These are phyloP conservation scores for Lochmaea capreae DNA, from an alignment of 2,888 invertebrate genomes.

Conservation along the genomic window DNA sequence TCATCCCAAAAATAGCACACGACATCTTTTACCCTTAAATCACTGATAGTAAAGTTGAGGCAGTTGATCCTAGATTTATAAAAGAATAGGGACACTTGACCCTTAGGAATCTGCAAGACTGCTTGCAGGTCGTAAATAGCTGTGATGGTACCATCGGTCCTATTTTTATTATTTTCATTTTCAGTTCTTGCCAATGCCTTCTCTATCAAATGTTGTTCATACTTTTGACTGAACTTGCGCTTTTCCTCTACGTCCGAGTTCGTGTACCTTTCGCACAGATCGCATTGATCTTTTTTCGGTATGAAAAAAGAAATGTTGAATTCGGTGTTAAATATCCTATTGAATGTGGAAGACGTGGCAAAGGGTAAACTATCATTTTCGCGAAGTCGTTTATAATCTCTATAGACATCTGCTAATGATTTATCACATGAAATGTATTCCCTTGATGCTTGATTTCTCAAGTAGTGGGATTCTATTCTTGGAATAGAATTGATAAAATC, in stretches of 20 bases:
- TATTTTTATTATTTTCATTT: conserved; percentile 13
- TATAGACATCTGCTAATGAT: neutral
- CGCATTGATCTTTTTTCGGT: neutral
- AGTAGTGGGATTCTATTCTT: conserved; percentile 20
- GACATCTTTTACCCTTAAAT: conserved; percentile 26
- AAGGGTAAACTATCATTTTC: neutral
- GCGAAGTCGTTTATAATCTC: neutral
- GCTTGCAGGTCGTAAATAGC: conserved; percentile 26
- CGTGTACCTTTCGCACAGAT: neutral
- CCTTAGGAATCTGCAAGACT: conserved; percentile 25
- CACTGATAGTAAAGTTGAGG: conserved; percentile 52
- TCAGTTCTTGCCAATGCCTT: conserved; percentile 26
- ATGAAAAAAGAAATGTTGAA: neutral
- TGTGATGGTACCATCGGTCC: conserved; percentile 2
- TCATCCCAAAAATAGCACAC: conserved; percentile 55
- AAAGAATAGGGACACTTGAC: conserved; percentile 40
- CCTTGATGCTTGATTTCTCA: conserved; percentile 15
- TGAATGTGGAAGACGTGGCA: neutral
- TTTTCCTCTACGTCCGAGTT: neutral
- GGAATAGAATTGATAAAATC: conserved; percentile 22
- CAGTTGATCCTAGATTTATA: conserved; percentile 47
- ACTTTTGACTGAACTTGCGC: too few relatives aligned
- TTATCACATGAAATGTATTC: conserved; percentile 4
- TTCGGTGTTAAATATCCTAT: neutral
- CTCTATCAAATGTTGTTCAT: conserved; percentile 10